Evolutionary conservation across 2,113 vertebrate genomes (phyloP).

Genomic region (Tyrannus savana): DNA sequence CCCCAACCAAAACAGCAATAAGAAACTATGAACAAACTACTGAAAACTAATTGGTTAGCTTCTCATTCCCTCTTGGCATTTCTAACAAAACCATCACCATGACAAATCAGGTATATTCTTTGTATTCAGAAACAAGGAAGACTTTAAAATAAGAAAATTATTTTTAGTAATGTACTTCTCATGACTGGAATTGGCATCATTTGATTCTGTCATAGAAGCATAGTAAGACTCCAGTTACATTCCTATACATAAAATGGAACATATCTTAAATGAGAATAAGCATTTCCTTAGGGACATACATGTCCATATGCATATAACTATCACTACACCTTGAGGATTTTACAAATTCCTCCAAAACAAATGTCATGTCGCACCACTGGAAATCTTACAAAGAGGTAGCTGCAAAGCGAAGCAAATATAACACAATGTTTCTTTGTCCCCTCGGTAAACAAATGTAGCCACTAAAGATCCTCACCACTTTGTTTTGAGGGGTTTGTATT

Average conservation of each 20-base stretch:
- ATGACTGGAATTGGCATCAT: not conserved
- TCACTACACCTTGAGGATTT: not conserved
- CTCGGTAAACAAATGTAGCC: not conserved
- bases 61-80: not conserved
- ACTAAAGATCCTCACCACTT: fast-evolving
- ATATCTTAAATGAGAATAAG: not conserved
- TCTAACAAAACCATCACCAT: not conserved
- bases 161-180: not conserved
- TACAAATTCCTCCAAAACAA: not conserved
- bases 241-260: not conserved
- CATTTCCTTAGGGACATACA: not conserved
- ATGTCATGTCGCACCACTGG: not conserved
- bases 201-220: not conserved
- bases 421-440: not conserved
- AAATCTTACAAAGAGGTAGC: not conserved
- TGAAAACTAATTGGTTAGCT: not conserved
- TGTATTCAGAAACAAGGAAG: not conserved
- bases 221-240: not conserved
- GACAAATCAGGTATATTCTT: not conserved
- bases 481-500: not conserved
- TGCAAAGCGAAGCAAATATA: not conserved
- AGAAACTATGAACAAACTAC: not conserved
- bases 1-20: not conserved
- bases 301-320: not conserved
- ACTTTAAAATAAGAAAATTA: not conserved